Base-by-base conservation (phyloP, 64 coral and sea anemone species). In the Dendrophyllia cribrosa region DNA sequence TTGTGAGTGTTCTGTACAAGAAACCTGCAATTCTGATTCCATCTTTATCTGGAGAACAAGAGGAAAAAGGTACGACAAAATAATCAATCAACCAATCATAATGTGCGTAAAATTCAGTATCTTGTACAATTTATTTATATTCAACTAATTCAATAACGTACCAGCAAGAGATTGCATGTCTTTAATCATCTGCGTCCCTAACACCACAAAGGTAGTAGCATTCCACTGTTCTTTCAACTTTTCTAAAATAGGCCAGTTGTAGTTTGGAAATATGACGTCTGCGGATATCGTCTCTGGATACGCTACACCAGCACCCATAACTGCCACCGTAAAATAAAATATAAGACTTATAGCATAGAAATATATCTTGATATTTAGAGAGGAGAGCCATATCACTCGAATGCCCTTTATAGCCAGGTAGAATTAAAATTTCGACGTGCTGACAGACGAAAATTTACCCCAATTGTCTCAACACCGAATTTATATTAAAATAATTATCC, bases 191-290 rank as follows among this genome's bases (percentile, higher is more conserved):
- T 67, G 43, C 23, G 77, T 62, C 9, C 59, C 15, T 21, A 93
- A 51, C 52, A 93, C 82, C 51, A 93, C 51, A 78, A 93, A 93
- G 21, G 81, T 93, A 14, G 76, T 78, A 7, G 19, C 50, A n/a
- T 87, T 77, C 91, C 91, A 93, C 3, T 53, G 13, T 24, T 46
- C 43, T 46, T 83, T 47, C 4, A 92, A 58, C 2, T 49, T 56
- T 24, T 9, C 70, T 21, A 92, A 78, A n/a, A 86, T 81, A 4
- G 70, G 43, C 64, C 82, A 21, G 3, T 85, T 44, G 72, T 92
- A 92, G 44, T 92, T 86, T 53, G 90, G 90, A 70, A 92, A 92
- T 43, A 61, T 92, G 34, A 92, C 74, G 22, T 92, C 90, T 48
- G 67, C 72, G 74, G 80, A 65, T 51, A 92, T 86, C 10, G 45